A percentile compares a stretch with the other conserved stretches of the same genome.
Evolutionary conservation across 2,113 vertebrate species (phyloP).

Genomic region (Eira barbara): DNA sequence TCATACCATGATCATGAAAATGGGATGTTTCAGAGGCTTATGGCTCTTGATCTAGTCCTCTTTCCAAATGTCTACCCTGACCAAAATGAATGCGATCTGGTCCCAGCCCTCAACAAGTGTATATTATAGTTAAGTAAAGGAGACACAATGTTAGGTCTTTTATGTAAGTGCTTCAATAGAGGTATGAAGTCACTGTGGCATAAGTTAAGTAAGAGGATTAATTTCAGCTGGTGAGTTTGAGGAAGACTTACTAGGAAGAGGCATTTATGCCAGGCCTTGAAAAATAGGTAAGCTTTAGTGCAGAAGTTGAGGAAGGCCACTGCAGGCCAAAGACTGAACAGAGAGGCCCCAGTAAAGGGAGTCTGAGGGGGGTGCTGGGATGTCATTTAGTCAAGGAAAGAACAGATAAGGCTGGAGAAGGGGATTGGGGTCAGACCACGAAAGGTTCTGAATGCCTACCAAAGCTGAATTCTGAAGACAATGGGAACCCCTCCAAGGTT

Average conservation of each 20-base stretch:
- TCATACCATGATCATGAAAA: neutral
- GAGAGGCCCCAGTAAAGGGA: neutral
- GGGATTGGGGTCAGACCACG: neutral
- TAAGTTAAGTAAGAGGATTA: neutral
- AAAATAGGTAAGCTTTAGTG: neutral
- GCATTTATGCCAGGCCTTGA: neutral
- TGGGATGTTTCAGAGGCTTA: neutral
- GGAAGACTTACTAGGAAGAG: neutral
- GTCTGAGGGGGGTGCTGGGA: neutral
- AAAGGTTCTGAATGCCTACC: neutral
- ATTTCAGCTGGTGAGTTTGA: neutral
- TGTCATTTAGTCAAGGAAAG: neutral
- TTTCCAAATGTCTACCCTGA: neutral
- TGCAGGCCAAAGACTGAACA: neutral
- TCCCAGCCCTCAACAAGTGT: neutral
- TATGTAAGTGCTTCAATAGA: constrained; percentile 2
- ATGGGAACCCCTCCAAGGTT: neutral
- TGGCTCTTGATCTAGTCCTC: neutral
- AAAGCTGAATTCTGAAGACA: neutral
- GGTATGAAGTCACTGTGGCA: neutral
- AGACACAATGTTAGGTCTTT: neutral
- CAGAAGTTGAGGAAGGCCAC: neutral
- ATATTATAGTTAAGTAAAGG: neutral
- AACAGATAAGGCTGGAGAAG: neutral
- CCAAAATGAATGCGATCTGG: neutral